These are phyloP conservation scores for Lichenostomus cassidix DNA, from an alignment of 2,113 vertebrate genomes.

Conservation along the genomic window DNA sequence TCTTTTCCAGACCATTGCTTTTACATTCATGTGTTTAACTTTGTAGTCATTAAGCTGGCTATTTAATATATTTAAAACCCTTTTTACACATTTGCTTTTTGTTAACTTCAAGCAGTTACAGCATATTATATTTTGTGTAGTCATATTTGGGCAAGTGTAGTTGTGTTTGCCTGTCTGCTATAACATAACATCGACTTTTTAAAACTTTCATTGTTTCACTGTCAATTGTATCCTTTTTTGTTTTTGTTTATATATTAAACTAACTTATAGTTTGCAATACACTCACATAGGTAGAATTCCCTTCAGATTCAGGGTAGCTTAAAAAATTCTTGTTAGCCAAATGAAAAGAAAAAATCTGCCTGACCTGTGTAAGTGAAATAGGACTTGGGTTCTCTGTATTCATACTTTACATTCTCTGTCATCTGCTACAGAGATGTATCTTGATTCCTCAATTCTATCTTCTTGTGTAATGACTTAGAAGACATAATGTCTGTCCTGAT, in stretches of 20 bases:
- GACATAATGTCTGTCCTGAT: slow-evolving; percentile 17
- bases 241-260: background rate
- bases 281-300: background rate
- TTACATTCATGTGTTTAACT: background rate
- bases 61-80: background rate
- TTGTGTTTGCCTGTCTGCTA: background rate
- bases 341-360: background rate
- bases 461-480: slow-evolving; percentile 57
- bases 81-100: background rate
- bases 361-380: background rate
- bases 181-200: background rate
- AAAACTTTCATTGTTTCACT: background rate
- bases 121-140: background rate
- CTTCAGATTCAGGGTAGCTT: background rate
- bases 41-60: background rate
- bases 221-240: background rate
- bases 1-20: background rate
- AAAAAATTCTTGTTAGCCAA: background rate
- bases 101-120: background rate
- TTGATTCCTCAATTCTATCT: slow-evolving; percentile 20
- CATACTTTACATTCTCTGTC: background rate
- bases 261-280: background rate
- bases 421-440: background rate
- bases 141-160: background rate
- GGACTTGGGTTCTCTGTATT: background rate